Percentiles rank a stretch among this genome's conserved stretches.
phyloP scores from a whole-genome alignment of 2,113 vertebrate species.

The Struthidea cinerea region DNA sequence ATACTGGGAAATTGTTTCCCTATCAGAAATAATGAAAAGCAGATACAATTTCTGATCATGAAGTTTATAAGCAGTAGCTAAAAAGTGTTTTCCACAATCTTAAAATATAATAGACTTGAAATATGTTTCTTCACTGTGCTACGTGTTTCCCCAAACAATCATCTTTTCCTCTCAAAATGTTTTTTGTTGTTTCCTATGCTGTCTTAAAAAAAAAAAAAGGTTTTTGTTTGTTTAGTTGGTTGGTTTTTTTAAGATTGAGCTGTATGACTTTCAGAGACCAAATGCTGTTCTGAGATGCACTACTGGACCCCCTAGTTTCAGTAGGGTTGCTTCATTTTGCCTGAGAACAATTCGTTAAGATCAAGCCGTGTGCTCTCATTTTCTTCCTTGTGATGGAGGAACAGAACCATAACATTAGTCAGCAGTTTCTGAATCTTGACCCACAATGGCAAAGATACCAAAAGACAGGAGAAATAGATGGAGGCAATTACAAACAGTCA shows the following conservation, averaged over 20 bases:
- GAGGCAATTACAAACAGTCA: constrained; percentile 77
- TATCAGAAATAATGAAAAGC: background rate
- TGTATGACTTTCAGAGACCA: background rate
- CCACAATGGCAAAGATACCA: constrained; percentile 70
- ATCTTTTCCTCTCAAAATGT: background rate
- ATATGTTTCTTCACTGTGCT: background rate
- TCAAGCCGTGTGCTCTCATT: background rate
- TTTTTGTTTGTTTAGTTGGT: background rate
- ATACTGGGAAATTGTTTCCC: background rate
- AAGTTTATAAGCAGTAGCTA: background rate
- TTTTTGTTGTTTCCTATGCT: background rate
- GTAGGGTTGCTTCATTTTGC: background rate
- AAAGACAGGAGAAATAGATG: constrained; percentile 79
- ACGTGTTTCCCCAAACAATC: background rate
- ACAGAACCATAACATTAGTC: constrained; percentile 69
- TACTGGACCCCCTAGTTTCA: background rate
- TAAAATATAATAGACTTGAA: background rate
- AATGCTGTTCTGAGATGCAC: background rate
- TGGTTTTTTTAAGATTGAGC: background rate
- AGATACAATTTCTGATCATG: background rate
- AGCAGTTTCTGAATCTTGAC: constrained; percentile 76
- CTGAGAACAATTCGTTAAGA: constrained; percentile 17
- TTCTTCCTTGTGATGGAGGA: constrained; percentile 36
- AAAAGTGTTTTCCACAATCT: background rate
- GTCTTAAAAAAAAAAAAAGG: background rate